phyloP scores from a whole-genome alignment of 2,113 vertebrate genomes.

The Nestor notabilis region DNA sequence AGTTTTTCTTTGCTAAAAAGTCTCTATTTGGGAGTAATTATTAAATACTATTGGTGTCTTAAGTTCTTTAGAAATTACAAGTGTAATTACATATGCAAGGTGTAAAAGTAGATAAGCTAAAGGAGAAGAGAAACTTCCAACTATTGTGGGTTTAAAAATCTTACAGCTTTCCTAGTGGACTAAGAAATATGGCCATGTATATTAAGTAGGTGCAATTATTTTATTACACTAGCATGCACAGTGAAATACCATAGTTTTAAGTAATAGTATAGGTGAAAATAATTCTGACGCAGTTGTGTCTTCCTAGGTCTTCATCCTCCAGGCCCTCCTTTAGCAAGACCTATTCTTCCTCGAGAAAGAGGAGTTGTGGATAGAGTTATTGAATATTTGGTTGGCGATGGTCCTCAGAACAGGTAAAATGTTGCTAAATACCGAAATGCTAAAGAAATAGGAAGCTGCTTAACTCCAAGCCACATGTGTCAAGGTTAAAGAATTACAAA shows the following conservation, averaged over 20 bases:
- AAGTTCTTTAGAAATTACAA: neutral
- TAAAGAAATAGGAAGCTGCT: neutral
- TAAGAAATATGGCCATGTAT: neutral
- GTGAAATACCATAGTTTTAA: neutral
- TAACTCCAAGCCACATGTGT: neutral
- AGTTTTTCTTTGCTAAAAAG: neutral
- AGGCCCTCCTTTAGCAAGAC: conserved; percentile 93
- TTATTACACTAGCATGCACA: neutral
- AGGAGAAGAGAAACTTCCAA: neutral
- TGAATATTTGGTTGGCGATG: conserved; percentile 97
- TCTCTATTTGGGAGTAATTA: neutral
- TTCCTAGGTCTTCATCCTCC: conserved; percentile 92
- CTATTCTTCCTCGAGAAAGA: conserved; percentile 91
- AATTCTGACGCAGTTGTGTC: neutral
- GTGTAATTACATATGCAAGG: neutral
- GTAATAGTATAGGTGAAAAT: neutral
- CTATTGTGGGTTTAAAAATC: neutral
- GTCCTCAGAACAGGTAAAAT: conserved; percentile 94
- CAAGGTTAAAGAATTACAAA: neutral
- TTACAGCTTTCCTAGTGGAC: neutral
- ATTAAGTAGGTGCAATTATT: neutral
- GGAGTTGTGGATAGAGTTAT: conserved; percentile 92
- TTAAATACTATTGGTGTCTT: neutral
- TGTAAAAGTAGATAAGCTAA: neutral
- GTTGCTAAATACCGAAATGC: neutral